phyloP scores from a whole-genome alignment of 2,797 vertebrate species.

The Columba guinea region DNA sequence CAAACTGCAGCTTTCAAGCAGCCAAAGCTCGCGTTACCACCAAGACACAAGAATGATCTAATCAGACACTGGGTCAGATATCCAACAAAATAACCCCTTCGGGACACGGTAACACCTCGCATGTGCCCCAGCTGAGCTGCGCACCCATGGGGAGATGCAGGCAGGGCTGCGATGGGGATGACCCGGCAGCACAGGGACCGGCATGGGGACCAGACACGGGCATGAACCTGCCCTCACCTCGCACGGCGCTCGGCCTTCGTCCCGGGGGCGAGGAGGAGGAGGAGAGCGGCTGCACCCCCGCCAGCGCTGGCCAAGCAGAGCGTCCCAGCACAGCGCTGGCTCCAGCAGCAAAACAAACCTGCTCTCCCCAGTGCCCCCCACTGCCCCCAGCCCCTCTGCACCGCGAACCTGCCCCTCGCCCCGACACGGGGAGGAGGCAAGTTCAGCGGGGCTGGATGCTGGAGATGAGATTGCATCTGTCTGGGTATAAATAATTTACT shows the following conservation, averaged over 20 bases:
- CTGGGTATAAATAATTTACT: slow-evolving; percentile 82
- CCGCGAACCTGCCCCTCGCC: neutral
- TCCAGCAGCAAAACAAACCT: neutral
- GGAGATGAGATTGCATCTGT: slow-evolving; percentile 78
- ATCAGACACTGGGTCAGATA: slow-evolving; percentile 9
- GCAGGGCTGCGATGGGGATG: neutral
- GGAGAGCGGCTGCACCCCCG: no score
- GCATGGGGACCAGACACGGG: accelerated
- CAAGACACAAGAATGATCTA: neutral
- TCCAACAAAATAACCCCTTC: neutral
- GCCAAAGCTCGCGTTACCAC: slow-evolving; percentile 24
- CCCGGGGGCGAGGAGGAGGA: neutral
- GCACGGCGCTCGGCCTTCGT: neutral
- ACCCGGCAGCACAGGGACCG: neutral
- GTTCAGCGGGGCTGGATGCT: slow-evolving; percentile 62
- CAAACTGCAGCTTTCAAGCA: slow-evolving; percentile 38
- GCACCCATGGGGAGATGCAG: neutral
- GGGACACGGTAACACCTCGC: neutral
- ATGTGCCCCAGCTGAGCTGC: neutral
- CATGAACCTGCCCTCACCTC: neutral
- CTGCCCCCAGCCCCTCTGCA: neutral
- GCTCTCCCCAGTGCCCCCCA: neutral
- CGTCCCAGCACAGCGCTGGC: no score
- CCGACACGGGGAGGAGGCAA: slow-evolving; percentile 5
- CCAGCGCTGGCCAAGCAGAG: no score